A percentile compares a stretch with the other conserved stretches of the same genome.
Evolutionary conservation across 2,888 invertebrate species (phyloP).

Genomic region (Tolmerus cingulatus): DNA sequence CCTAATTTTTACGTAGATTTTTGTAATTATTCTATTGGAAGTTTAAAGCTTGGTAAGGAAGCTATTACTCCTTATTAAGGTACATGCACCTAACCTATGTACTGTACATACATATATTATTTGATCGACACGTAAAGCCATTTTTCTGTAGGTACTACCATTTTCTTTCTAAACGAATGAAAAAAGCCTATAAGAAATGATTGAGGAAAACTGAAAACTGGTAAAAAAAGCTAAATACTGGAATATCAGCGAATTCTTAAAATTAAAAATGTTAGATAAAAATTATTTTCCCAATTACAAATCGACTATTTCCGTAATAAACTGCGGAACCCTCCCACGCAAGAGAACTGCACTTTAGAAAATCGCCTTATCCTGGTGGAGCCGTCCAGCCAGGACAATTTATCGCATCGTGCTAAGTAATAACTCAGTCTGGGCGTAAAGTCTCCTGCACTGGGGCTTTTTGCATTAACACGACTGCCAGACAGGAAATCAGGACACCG

Average conservation of each 20-base stretch:
- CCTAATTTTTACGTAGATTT: too few species aligned
- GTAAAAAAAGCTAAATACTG: not conserved
- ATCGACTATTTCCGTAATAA: not conserved
- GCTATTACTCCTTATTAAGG: too few species aligned
- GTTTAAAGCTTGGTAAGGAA: too few species aligned
- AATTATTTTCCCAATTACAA: not conserved
- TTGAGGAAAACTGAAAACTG: too few species aligned
- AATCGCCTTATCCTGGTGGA: not conserved
- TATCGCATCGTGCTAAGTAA: not conserved
- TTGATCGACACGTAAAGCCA: too few species aligned
- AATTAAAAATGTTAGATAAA: not conserved
- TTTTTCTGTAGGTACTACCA: too few species aligned
- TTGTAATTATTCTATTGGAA: too few species aligned
- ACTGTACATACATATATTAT: too few species aligned
- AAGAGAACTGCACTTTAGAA: not conserved
- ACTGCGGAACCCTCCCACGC: not conserved
- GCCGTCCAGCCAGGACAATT: not conserved
- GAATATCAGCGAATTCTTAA: not conserved
- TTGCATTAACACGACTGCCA: not conserved
- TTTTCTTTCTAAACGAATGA: too few species aligned
- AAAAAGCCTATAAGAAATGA: too few species aligned
- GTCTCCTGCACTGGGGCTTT: not conserved
- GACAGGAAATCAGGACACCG: not conserved
- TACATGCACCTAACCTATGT: too few species aligned
- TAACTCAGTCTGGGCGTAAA: not conserved